phyloP scores from a whole-genome alignment of 2,113 vertebrate species.

The Oncorhynchus mykiss region DNA sequence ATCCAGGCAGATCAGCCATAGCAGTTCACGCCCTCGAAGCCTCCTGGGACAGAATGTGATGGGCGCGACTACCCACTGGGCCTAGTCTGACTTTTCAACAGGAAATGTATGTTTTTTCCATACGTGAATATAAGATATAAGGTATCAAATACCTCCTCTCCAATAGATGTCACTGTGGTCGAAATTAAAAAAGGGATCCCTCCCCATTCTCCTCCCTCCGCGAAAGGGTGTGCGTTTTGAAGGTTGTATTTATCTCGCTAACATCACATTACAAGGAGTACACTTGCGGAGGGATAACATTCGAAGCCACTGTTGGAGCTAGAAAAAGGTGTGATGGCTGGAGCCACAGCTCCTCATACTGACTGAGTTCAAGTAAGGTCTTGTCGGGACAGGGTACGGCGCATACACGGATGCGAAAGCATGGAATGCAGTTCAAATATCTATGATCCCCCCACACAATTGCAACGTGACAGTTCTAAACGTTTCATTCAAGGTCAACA shows the following conservation, averaged over 20 bases:
- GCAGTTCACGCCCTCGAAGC: no score
- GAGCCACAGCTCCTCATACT: no score
- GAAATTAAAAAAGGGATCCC: background rate
- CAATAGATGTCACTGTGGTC: constrained; percentile 62
- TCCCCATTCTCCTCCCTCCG: constrained; percentile 38
- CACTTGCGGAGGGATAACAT: background rate
- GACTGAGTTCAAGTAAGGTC: constrained; percentile 13
- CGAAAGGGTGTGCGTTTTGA: constrained; percentile 68
- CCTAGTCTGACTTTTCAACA: no score
- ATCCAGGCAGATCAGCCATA: no score
- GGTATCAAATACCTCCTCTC: constrained; percentile 41
- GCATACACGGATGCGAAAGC: constrained; percentile 14
- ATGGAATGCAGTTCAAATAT: constrained; percentile 39
- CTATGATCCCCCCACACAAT: background rate
- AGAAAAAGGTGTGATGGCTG: background rate
- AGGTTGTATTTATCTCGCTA: constrained; percentile 52
- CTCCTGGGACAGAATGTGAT: no score
- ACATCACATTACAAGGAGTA: constrained; percentile 5
- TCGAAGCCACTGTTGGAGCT: background rate
- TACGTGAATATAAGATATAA: no score
- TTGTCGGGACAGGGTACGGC: background rate
- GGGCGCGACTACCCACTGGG: no score
- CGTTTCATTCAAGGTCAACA: constrained; percentile 53
- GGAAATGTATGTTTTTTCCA: no score
- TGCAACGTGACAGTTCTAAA: constrained; percentile 33